Percentiles rank a stretch among this genome's conserved stretches.
phyloP scores from a whole-genome alignment of 23 tunicate genomes.

The Styela clava region DNA sequence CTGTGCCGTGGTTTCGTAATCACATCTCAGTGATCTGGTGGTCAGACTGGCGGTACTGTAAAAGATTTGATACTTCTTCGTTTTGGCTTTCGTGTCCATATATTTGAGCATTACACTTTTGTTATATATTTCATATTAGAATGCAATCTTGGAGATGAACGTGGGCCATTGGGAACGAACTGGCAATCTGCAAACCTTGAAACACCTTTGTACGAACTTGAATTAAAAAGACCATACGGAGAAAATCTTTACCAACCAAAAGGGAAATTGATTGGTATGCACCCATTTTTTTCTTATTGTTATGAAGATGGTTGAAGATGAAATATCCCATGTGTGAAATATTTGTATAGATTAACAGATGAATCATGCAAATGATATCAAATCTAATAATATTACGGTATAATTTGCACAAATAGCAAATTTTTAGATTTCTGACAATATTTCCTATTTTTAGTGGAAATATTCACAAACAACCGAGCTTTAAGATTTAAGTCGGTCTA shows the following conservation, averaged over 20 bases:
- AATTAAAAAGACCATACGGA: not conserved
- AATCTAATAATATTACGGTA: too few species aligned
- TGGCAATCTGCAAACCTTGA: not conserved
- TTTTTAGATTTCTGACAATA: too few species aligned
- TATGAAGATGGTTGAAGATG: not conserved
- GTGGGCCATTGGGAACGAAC: not conserved
- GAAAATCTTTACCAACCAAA: not conserved
- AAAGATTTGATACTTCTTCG: too few species aligned
- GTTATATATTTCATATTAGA: not conserved
- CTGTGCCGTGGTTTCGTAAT: too few species aligned
- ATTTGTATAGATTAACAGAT: too few species aligned
- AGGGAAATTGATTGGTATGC: not conserved
- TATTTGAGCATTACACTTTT: too few species aligned
- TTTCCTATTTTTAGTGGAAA: not conserved
- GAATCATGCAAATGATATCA: too few species aligned
- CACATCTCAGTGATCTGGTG: too few species aligned
- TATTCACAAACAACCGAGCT: not conserved
- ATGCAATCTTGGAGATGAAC: slow-evolving; percentile 1
- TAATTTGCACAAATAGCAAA: too few species aligned
- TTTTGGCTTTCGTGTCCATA: too few species aligned
- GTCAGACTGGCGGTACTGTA: too few species aligned
- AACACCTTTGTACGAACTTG: not conserved
- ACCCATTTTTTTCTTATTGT: not conserved
- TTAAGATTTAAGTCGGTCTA: not conserved
- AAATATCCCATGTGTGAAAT: too few species aligned